Conservation (phyloP, 2,888 invertebrate genomes). For the Melanargia galathea region DNA sequence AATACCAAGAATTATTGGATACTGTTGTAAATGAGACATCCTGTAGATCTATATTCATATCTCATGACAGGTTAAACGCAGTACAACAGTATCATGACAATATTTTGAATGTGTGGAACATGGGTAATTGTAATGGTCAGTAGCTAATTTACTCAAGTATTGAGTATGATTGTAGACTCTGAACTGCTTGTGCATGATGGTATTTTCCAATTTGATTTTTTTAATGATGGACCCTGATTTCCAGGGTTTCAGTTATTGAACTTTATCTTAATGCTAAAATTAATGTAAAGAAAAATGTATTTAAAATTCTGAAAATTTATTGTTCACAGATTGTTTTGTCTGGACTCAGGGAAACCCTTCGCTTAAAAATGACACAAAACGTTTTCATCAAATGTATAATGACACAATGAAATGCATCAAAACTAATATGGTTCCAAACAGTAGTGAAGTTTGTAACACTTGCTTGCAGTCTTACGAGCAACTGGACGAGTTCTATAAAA, state of each 20-base stretch:
- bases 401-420: slow-evolving; percentile 71
- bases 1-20: slow-evolving; percentile 76
- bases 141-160: slow-evolving; percentile 17
- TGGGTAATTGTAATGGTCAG: slow-evolving; percentile 85
- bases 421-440: slow-evolving; percentile 49
- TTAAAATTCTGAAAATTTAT: not conserved
- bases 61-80: slow-evolving; percentile 84
- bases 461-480: slow-evolving; percentile 80
- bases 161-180: too few relatives aligned
- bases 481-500: slow-evolving; percentile 82
- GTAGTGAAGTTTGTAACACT: slow-evolving; percentile 72
- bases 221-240: too few relatives aligned
- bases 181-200: too few relatives aligned
- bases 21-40: slow-evolving; percentile 74
- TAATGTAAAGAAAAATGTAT: not conserved
- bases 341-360: slow-evolving; percentile 66
- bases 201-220: not conserved
- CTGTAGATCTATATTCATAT: slow-evolving; percentile 82
- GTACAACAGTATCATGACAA: slow-evolving; percentile 81
- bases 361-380: slow-evolving; percentile 73
- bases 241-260: too few relatives aligned
- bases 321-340: slow-evolving; percentile 81
- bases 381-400: slow-evolving; percentile 73
- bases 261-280: too few relatives aligned
- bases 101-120: slow-evolving; percentile 81